Evolutionary conservation across 2,797 vertebrate species (phyloP).

Genomic region (Schizothorax lantsangensis): DNA sequence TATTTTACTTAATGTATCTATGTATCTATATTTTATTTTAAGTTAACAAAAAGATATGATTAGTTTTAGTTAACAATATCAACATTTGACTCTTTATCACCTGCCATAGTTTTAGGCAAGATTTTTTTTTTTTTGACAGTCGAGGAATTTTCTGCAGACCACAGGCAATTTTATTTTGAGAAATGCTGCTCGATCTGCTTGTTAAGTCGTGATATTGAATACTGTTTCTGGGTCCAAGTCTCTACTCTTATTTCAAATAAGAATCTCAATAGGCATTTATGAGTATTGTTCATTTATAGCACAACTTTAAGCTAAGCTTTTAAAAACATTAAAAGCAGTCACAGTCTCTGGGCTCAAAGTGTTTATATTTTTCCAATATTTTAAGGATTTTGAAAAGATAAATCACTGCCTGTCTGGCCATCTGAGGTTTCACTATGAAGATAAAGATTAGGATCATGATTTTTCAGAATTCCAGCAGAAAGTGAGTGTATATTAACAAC

Average conservation of each 20-base stretch:
- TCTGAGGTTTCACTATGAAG: not conserved
- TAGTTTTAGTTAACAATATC: not conserved
- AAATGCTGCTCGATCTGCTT: not conserved
- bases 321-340: not conserved
- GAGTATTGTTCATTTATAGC: not conserved
- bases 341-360: not conserved
- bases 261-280: not conserved
- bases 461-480: not conserved
- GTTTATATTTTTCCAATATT: not conserved
- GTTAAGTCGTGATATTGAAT: not conserved
- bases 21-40: not conserved
- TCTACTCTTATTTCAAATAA: not conserved
- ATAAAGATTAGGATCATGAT: not conserved
- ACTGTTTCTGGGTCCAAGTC: not conserved
- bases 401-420: not conserved
- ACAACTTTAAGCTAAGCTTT: not conserved
- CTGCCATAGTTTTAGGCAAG: not conserved
- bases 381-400: not conserved
- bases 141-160: not conserved
- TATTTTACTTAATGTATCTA: not conserved
- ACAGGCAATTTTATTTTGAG: not conserved
- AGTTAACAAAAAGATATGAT: not conserved
- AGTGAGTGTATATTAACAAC: not conserved
- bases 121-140: not conserved
- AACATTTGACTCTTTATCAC: not conserved